These are phyloP conservation scores for Protonibea diacanthus DNA, from an alignment of 2,797 vertebrate genomes.

Conservation along the genomic window DNA sequence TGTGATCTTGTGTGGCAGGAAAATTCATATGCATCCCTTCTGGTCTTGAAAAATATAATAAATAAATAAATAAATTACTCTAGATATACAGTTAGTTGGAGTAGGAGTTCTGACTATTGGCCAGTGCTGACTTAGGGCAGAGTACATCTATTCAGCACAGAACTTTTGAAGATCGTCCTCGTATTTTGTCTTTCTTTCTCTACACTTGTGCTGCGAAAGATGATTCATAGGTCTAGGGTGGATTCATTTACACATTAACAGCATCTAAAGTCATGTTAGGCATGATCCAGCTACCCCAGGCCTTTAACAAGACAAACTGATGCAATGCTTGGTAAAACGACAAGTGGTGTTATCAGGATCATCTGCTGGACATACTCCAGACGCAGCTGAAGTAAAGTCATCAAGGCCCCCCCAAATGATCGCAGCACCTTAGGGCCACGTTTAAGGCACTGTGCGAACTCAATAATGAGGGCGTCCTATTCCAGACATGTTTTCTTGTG, in stretches of 20 bases:
- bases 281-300: slow-evolving; percentile 42
- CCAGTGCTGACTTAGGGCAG: neutral
- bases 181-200: slow-evolving; percentile 21
- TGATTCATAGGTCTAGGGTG: slow-evolving; percentile 41
- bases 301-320: slow-evolving; percentile 51
- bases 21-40: neutral
- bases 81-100: neutral
- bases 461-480: slow-evolving; percentile 20
- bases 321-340: slow-evolving; percentile 50
- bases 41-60: neutral
- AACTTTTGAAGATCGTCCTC: neutral
- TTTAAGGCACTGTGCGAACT: slow-evolving; percentile 66
- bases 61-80: neutral
- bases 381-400: slow-evolving; percentile 65
- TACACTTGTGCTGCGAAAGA: neutral
- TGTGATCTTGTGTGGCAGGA: neutral
- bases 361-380: slow-evolving; percentile 74
- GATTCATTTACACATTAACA: slow-evolving; percentile 47
- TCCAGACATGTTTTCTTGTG: slow-evolving; percentile 63
- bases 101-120: neutral
- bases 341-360: slow-evolving; percentile 65
- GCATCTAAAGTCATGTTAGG: slow-evolving; percentile 56
- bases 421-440: slow-evolving; percentile 58
- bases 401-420: slow-evolving; percentile 70
- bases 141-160: neutral